Conservation (phyloP, 2,113 vertebrate genomes). For the Azemiops feae region DNA sequence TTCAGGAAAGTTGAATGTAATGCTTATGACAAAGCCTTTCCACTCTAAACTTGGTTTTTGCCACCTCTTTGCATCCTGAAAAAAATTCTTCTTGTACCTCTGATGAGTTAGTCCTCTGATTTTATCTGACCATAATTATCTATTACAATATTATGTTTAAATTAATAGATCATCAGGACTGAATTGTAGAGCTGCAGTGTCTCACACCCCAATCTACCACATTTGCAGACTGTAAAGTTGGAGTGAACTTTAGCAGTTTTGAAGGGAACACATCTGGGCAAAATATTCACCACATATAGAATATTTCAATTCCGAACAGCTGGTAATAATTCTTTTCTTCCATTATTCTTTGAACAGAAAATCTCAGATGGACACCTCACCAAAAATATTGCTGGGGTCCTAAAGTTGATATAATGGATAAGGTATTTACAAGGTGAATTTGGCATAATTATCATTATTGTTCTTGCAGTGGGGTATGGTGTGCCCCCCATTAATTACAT, state of each 20-base stretch:
- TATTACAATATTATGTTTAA: not conserved
- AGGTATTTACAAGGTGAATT: not conserved
- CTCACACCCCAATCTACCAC: not conserved
- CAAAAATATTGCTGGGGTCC: not conserved
- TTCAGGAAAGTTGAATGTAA: not conserved
- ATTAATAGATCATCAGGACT: not conserved
- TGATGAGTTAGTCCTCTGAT: not conserved
- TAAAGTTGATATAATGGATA: not conserved
- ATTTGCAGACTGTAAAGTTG: not conserved
- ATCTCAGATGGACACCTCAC: not conserved
- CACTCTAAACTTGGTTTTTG: not conserved
- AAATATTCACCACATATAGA: not conserved
- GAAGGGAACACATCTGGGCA: not conserved
- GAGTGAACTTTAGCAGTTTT: not conserved
- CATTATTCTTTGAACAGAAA: not conserved
- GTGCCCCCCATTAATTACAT: not conserved
- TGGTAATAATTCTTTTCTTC: not conserved
- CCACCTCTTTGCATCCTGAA: not conserved
- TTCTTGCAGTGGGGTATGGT: not conserved
- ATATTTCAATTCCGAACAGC: not conserved
- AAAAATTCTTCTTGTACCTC: not conserved
- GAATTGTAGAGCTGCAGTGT: not conserved
- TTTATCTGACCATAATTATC: not conserved
- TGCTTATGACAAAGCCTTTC: not conserved
- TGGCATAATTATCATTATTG: not conserved